Base-by-base conservation (phyloP, 1,140 invertebrate genomes). In the Musca domestica region DNA sequence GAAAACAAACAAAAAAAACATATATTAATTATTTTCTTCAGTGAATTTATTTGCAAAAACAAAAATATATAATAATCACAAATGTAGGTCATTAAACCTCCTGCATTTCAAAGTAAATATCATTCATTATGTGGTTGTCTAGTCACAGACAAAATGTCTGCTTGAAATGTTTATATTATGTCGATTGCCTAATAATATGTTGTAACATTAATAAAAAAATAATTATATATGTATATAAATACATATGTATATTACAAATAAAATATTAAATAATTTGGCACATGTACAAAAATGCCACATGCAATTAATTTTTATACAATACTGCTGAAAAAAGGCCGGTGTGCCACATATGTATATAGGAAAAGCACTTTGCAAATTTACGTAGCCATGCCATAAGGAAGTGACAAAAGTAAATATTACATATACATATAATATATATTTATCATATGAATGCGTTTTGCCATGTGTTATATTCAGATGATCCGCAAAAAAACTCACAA, bases 191-290 rank as follows among this genome's bases (percentile, higher is more conserved):
- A 19, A 51, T 10, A 51, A 51, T 19, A 22, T 48, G 15, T 48
- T 15, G 5, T 48, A 51, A 20, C 17, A 58, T 7, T 41, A 30
- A 49, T 14, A n/a, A 49, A 1, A 49, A 49, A n/a, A n/a, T 9
- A 51, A 46, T 46, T 19, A 19, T 3, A 30, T 41, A n/a, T 34
- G 19, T 30, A 34, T 34, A 34, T 41, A 41, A 2, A 12, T 41
- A 41, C 12, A 10, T 41, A 41, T 41, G 10, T 41, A 41, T 12
- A 41, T 41, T 41, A 41, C 34, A 41, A 61, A 19, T 9, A n/a
- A 61, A 61, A 61, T 61, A 61, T 61, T 61, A 61, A 61, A 61
- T 61, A 61, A 61, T 61, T 61, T 61, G 56, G 56, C 56, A 61
- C 15, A 0, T 20, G 17, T 19, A 61, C 56, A 61, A 61, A 61